phyloP scores from a whole-genome alignment of 1,140 invertebrate genomes.

The Neelides sp. region DNA sequence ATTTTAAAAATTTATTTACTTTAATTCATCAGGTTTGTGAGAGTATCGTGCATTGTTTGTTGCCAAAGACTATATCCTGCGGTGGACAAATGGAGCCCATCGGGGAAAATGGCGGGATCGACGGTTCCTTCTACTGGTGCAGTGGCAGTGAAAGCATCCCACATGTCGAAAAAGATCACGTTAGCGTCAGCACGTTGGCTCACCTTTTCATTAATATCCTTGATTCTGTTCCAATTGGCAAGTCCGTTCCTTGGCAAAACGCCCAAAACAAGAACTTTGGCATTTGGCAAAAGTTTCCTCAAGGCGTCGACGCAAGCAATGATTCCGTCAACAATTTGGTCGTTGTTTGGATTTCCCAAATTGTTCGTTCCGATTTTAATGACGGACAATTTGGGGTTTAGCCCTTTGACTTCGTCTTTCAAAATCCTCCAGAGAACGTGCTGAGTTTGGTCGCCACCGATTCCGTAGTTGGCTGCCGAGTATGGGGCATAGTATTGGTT shows the following conservation, averaged over 20 bases:
- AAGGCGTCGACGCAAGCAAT: background rate
- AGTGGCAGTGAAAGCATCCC: no score
- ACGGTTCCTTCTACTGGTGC: no score
- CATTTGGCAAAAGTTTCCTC: background rate
- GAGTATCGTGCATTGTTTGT: no score
- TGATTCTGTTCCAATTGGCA: background rate
- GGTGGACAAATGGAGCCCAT: no score
- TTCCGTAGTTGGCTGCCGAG: no score
- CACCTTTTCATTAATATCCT: background rate
- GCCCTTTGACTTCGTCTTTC: background rate
- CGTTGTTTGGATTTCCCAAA: background rate
- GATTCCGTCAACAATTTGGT: background rate
- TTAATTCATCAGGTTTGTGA: no score
- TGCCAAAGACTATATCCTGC: no score
- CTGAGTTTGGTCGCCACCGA: constrained; percentile 1
- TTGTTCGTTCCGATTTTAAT: constrained; percentile 4
- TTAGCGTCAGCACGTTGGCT: background rate
- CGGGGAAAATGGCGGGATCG: no score
- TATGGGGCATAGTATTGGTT: no score
- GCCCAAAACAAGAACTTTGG: background rate
- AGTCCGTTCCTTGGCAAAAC: background rate
- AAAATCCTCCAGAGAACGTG: background rate
- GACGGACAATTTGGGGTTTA: background rate
- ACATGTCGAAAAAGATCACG: constrained; percentile 2
- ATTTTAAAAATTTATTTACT: no score